phyloP scores from a whole-genome alignment of 2,888 invertebrate species.

The Pachydiplax longipennis region DNA sequence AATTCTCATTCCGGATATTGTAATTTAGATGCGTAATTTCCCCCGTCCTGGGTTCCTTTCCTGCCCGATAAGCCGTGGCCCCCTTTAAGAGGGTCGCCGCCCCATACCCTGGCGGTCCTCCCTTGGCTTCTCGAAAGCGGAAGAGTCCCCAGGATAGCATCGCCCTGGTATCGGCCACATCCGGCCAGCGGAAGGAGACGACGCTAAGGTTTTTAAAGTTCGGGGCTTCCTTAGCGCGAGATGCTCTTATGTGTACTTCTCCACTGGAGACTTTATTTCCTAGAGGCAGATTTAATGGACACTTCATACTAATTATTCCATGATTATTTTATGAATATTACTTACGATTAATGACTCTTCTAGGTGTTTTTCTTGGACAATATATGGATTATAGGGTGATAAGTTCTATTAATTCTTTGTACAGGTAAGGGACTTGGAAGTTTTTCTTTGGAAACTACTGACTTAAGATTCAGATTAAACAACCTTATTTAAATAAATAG shows the following conservation, averaged over 20 bases:
- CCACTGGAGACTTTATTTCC: conserved; percentile 48
- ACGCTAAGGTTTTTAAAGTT: conserved; percentile 47
- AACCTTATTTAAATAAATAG: no score
- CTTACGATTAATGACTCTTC: no score
- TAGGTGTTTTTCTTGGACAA: no score
- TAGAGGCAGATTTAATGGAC: neutral
- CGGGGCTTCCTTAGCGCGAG: conserved; percentile 51
- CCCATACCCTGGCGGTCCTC: neutral
- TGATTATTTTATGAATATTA: no score
- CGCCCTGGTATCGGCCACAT: conserved; percentile 45
- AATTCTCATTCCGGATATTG: neutral
- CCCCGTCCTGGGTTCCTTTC: neutral
- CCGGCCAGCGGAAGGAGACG: conserved; percentile 41
- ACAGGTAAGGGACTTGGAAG: no score
- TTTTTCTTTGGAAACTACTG: no score
- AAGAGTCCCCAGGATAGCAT: conserved; percentile 51
- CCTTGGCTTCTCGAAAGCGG: neutral
- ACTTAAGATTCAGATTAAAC: no score
- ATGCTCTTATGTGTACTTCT: conserved; percentile 52
- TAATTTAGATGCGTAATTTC: neutral
- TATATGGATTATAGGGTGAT: no score
- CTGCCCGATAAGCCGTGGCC: conserved; percentile 46
- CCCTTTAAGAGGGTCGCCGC: conserved; percentile 51
- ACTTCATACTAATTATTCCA: no score
- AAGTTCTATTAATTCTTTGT: no score